These are phyloP conservation scores for Lathronympha strigana DNA, from an alignment of 2,888 invertebrate species.

Conservation along the genomic window DNA sequence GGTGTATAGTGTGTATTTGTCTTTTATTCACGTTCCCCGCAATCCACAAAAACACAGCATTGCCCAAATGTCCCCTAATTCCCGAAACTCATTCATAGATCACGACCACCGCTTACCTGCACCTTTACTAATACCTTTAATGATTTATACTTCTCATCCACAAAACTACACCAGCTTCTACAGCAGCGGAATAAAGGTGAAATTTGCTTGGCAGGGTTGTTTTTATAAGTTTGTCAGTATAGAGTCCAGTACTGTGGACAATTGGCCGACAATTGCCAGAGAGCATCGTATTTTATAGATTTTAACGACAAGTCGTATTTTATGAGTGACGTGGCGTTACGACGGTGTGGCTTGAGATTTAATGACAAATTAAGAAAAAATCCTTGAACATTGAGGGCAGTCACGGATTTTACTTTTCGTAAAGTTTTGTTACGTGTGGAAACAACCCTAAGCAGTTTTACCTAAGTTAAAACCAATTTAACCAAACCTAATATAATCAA, in stretches of 20 bases:
- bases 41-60: constrained; percentile 36
- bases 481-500: too few relatives aligned
- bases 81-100: constrained; percentile 73
- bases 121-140: constrained; percentile 58
- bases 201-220: constrained; percentile 32
- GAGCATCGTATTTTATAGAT: constrained; percentile 67
- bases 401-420: neutral
- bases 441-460: too few relatives aligned
- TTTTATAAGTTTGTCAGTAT: constrained; percentile 11
- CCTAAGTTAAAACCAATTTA: too few relatives aligned
- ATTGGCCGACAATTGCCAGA: constrained; percentile 69
- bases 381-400: neutral
- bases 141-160: constrained; percentile 54
- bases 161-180: constrained; percentile 37
- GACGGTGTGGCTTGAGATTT: constrained; percentile 51
- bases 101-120: constrained; percentile 63
- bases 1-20: neutral
- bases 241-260: constrained; percentile 59
- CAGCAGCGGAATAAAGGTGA: constrained; percentile 40
- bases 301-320: constrained; percentile 74
- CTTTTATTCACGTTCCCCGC: constrained; percentile 19
- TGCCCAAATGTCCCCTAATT: constrained; percentile 54
- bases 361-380: constrained; percentile 54
- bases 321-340: constrained; percentile 55
- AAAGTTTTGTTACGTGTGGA: neutral